These are phyloP conservation scores for Dryocosmus kuriphilus DNA, from an alignment of 2,888 invertebrate genomes.

Conservation along the genomic window DNA sequence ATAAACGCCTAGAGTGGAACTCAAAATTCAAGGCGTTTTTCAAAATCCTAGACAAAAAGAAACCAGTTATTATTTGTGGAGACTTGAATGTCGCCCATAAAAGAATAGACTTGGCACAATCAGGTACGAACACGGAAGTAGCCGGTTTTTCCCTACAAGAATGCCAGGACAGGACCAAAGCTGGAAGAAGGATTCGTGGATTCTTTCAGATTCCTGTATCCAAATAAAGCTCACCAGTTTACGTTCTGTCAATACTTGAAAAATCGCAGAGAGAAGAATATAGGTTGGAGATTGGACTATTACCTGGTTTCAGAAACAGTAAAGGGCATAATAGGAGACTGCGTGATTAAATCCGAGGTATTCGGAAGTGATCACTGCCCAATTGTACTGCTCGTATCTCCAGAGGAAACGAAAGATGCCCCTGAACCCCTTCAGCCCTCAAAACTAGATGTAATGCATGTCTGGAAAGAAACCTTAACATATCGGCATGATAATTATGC, in stretches of 20 bases:
- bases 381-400: too few relatives aligned
- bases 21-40: too few relatives aligned
- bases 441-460: background rate
- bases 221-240: conserved; percentile 88
- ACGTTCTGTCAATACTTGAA: conserved; percentile 95
- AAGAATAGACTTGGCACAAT: conserved; percentile 90
- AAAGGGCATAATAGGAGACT: conserved; percentile 86
- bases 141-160: conserved; percentile 98
- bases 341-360: too few relatives aligned
- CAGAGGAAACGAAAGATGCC: too few relatives aligned
- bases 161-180: conserved; percentile 90
- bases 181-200: conserved; percentile 91
- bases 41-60: too few relatives aligned
- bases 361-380: too few relatives aligned
- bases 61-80: too few relatives aligned
- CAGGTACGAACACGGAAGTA: conserved; percentile 92
- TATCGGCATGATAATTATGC: background rate
- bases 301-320: conserved; percentile 92
- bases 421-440: background rate
- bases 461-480: background rate
- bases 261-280: conserved; percentile 91
- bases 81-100: too few relatives aligned
- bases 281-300: conserved; percentile 91
- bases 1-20: too few relatives aligned
- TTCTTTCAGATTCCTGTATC: conserved; percentile 91